Evolutionary conservation across 2,113 vertebrate genomes (phyloP).

Genomic region (Struthidea cinerea): DNA sequence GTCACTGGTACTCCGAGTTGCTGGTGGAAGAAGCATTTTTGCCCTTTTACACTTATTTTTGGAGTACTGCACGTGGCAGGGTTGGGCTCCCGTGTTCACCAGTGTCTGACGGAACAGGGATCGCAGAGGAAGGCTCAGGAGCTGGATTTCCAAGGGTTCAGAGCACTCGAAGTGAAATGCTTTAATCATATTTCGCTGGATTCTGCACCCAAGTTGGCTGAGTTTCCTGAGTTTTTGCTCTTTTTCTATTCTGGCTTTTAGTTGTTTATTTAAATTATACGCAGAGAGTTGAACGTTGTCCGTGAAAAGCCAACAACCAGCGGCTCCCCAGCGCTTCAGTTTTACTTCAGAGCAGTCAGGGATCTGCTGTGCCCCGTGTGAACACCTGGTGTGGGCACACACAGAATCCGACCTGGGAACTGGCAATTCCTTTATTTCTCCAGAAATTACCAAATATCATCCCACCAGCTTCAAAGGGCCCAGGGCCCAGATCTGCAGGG

Average conservation of each 20-base stretch:
- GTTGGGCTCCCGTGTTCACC: not conserved
- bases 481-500: not conserved
- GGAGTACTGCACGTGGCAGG: rapidly evolving
- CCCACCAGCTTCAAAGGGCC: not conserved
- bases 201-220: not conserved
- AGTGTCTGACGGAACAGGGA: not conserved
- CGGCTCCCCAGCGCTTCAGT: rapidly evolving
- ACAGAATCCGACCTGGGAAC: rapidly evolving
- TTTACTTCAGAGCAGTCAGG: rapidly evolving
- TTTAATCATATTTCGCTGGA: rapidly evolving
- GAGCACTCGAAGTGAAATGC: not conserved
- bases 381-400: not conserved
- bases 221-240: not conserved
- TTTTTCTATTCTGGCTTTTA: not conserved
- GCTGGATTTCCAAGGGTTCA: not conserved
- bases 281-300: not conserved
- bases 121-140: not conserved
- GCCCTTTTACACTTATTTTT: not conserved
- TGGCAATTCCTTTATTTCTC: not conserved
- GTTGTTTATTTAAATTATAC: not conserved
- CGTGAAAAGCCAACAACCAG: not conserved
- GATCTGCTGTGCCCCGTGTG: not conserved
- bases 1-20: rapidly evolving
- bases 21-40: not conserved
- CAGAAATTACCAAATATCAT: not conserved